Conservation (phyloP, 1,140 invertebrate species). For the Drosophila albomicans region DNA sequence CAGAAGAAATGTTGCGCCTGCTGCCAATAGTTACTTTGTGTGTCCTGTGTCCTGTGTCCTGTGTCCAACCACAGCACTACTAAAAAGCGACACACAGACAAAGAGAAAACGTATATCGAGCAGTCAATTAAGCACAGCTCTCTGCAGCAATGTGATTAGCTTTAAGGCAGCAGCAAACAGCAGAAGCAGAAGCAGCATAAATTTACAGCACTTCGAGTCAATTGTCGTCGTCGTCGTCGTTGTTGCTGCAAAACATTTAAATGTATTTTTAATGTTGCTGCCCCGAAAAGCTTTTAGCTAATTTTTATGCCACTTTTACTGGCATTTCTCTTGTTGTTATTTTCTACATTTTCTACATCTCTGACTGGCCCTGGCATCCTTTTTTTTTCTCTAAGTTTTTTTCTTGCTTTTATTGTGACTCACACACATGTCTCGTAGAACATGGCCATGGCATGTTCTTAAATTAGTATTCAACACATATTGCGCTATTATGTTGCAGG, state of each 20-base stretch:
- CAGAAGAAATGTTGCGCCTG: slow-evolving; percentile 27
- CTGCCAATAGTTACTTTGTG: slow-evolving; percentile 15
- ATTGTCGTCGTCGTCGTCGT: slow-evolving; percentile 42
- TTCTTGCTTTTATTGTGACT: not conserved
- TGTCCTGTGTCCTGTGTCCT: not conserved
- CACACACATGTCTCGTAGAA: slow-evolving; percentile 19
- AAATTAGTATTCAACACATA: slow-evolving; percentile 81
- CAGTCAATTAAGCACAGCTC: slow-evolving; percentile 51
- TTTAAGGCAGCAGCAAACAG: slow-evolving; percentile 16
- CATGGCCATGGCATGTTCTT: slow-evolving; percentile 28
- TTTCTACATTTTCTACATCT: slow-evolving; percentile 11
- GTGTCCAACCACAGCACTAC: not conserved
- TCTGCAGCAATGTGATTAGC: slow-evolving; percentile 48
- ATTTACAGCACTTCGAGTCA: slow-evolving; percentile 42
- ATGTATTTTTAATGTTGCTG: slow-evolving; percentile 79
- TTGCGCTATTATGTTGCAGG: slow-evolving; percentile 80
- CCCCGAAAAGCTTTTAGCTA: slow-evolving; percentile 81
- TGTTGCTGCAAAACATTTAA: slow-evolving; percentile 55
- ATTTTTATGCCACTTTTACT: slow-evolving; percentile 61
- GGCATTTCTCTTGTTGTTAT: slow-evolving; percentile 23
- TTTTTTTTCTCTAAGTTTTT: slow-evolving; percentile 32
- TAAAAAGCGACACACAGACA: not conserved
- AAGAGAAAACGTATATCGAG: slow-evolving; percentile 24
- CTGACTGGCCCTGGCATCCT: slow-evolving; percentile 70
- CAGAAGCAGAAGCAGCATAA: slow-evolving; percentile 16